Evolutionary conservation across 2,888 invertebrate genomes (phyloP).

Genomic region (Pediacus dermestoides): DNA sequence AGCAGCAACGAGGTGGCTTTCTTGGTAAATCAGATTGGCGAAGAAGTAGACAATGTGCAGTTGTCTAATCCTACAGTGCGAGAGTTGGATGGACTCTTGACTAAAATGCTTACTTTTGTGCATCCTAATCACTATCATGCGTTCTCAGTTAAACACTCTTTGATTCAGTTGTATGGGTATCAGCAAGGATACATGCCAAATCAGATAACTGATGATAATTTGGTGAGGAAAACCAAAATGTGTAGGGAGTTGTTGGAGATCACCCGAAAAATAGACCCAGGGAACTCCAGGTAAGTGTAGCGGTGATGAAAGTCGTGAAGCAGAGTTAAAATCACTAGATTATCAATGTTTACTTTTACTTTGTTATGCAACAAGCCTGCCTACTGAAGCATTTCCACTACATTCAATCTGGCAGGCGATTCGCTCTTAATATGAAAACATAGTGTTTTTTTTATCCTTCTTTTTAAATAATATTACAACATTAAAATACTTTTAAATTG

Average conservation of each 20-base stretch:
- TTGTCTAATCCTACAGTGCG: conserved; percentile 59
- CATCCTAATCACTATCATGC: conserved; percentile 83
- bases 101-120: conserved; percentile 68
- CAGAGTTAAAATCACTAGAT: conserved; percentile 1
- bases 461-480: not conserved
- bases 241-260: conserved; percentile 63
- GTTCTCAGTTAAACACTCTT: conserved; percentile 75
- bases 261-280: conserved; percentile 66
- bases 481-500: not conserved
- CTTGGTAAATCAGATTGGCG: conserved; percentile 68
- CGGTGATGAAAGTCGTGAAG: no score
- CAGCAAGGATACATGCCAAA: conserved; percentile 58
- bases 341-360: no score
- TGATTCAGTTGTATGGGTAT: conserved; percentile 75
- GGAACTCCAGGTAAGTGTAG: conserved; percentile 57
- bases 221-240: conserved; percentile 64
- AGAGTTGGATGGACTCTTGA: conserved; percentile 62
- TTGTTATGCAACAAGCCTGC: no score
- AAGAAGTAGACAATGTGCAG: conserved; percentile 68
- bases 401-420: not conserved
- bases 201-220: conserved; percentile 57
- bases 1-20: conserved; percentile 63
- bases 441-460: conserved; percentile 5
- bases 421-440: not conserved
- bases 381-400: no score